A percentile compares a stretch with the other conserved stretches of the same genome.
Conservation (phyloP, 2,113 vertebrate genomes). For the Lophotis ruficrista region DNA sequence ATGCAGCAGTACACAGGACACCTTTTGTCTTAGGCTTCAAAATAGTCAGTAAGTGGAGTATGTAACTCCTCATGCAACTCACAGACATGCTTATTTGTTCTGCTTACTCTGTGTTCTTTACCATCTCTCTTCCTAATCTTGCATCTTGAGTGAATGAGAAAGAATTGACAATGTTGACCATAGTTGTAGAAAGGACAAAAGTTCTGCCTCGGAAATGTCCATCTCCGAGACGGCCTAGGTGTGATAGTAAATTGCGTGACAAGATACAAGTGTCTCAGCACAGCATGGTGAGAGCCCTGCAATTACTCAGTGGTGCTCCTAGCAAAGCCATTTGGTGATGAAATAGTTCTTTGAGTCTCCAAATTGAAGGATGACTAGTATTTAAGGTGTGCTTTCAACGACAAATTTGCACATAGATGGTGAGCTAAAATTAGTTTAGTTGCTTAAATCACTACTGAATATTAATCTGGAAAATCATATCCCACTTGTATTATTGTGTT, state of each 20-base stretch:
- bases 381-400: constrained; percentile 15
- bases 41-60: background rate
- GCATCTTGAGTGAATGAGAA: background rate
- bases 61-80: background rate
- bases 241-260: background rate
- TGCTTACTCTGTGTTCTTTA: background rate
- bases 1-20: background rate
- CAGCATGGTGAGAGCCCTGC: background rate
- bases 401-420: background rate
- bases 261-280: background rate
- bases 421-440: constrained; percentile 50
- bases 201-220: background rate
- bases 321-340: constrained; percentile 34
- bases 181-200: background rate
- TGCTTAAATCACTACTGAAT: background rate
- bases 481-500: background rate
- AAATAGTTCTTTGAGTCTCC: constrained; percentile 1
- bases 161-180: background rate
- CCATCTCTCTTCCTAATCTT: background rate
- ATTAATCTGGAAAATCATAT: background rate
- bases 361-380: background rate
- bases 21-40: background rate
- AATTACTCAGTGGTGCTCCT: background rate
- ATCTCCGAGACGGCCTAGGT: background rate
- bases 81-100: background rate